Base-by-base conservation (phyloP, 1,140 invertebrate species). In the Nixonia krombeini region DNA sequence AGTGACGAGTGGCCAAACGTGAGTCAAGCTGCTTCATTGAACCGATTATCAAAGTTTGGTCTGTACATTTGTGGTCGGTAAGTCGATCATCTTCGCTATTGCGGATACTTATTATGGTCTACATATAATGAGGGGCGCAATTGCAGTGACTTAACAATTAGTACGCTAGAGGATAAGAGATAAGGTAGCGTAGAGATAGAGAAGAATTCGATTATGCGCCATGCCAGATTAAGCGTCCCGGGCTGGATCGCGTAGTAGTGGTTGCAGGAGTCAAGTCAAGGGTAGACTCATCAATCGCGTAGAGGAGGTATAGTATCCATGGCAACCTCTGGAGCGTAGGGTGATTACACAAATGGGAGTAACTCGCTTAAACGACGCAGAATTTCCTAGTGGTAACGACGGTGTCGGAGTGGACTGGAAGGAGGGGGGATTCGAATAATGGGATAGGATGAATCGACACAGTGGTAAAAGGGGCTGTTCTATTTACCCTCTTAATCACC, bases 291-390 rank as follows among this genome's bases (percentile, higher is more conserved):
- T 66, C 70, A 70, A 70, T 73, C 68, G 66, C 47, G 61, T 53
- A 40, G 29, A 33, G 35, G 56, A 51, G 53, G 58, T 62, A 70
- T 52, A 63, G 80, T 78, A 62, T 65, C 78, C 74, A 80, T 80
- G 78, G 75, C 53, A 73, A 84, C 81, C 68, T 47, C 55, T 41
- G 46, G 72, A 73, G 56, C 59, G 65, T 69, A 74, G 73, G 75
- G 61, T 74, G 76, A 79, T 81, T 80, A 79, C 64, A 69, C 78
- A 81, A 81, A 70, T 66, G 78, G 73, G 79, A 69, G 72, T 77
- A 77, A 79, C 76, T 79, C 75, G 73, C 74, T 79, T 78, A 76
- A 70, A 72, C 69, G 69, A 74, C 58, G 57, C 46, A 68, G 70
- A 75, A 73, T 75, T 68, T 72, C 61, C 61, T 59, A 56, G 62